Evolutionary conservation across 2,113 vertebrate genomes (phyloP), one percentile per base, ranked within the genome.

Genomic region (Xyrauchen texanus): DNA sequence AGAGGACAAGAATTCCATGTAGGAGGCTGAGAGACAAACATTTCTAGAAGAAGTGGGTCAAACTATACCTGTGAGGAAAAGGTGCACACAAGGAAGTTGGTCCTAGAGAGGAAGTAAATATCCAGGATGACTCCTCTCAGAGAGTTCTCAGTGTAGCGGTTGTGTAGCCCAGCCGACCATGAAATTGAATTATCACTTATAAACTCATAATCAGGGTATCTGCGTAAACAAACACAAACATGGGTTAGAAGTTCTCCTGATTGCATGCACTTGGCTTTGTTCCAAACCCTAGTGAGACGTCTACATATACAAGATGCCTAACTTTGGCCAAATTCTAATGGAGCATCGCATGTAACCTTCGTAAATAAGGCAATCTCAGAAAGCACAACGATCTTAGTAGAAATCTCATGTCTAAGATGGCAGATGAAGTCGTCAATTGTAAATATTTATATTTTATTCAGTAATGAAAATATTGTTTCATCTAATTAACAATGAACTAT

Each of bases 171-270:
- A 46, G 95, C 95, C 79, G 95, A 96, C 94, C 95, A 96, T 45
- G 95, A 96, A 82, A 96, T 96, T 78, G 95, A 96, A 85, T 96
- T 96, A 90, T 96, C 95, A 84, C 95, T 96, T 82, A 96, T 96
- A 88, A 96, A 96, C 88, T 95, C 94, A 0, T 96, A 96, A 84
- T 91, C 93, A 74, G 93, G 94, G 67, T 96, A 96, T 87, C 95
- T 96, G 81, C 6, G 69, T 7, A 75, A 60, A 62, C 63, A 49
- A n/a, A 78, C 34, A 74, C 9, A 60, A 67, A 65, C 9, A 42
- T 72, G 21, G 10, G 34, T 72, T 73, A 53, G 60, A 46, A 74
- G 61, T 7, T 34, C 15, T 58, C 62, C 7, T 8, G 51, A 57
- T 7, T 4, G 12, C 68, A 71, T 13, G 64, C 60, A 52, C 61